These are phyloP conservation scores for Galago senegalensis DNA, from an alignment of 2,797 vertebrate genomes.

Conservation along the genomic window DNA sequence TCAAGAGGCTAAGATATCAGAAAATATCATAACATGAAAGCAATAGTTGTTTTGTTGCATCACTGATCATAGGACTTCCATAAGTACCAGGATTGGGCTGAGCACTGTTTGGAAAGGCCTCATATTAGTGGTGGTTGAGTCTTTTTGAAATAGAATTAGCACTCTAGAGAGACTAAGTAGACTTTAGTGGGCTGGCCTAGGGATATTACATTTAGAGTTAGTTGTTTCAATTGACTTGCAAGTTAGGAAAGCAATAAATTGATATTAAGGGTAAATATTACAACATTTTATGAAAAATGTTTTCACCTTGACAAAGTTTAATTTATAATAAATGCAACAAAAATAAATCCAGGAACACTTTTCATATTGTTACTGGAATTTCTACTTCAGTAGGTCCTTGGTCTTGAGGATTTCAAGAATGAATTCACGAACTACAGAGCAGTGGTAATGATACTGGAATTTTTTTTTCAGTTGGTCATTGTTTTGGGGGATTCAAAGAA, in stretches of 20 bases:
- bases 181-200: neutral
- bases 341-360: constrained; percentile 35
- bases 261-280: neutral
- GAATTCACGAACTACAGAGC: too few relatives aligned
- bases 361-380: neutral
- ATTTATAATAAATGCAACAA: neutral
- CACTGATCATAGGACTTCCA: neutral
- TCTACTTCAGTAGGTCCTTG: too few relatives aligned
- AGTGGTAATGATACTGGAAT: too few relatives aligned
- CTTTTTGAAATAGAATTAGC: constrained; percentile 10
- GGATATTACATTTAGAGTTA: constrained; percentile 1
- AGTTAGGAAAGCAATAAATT: constrained; percentile 43
- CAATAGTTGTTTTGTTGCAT: neutral
- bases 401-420: too few relatives aligned
- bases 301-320: neutral
- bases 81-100: neutral
- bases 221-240: constrained; percentile 17
- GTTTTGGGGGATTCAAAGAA: too few relatives aligned
- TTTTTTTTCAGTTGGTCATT: too few relatives aligned
- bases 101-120: neutral
- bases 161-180: neutral
- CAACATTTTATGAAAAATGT: constrained; percentile 12
- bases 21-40: neutral
- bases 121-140: neutral
- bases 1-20: neutral